Evolutionary conservation across 2,113 vertebrate species (phyloP).

Genomic region (Carassius gibelio): DNA sequence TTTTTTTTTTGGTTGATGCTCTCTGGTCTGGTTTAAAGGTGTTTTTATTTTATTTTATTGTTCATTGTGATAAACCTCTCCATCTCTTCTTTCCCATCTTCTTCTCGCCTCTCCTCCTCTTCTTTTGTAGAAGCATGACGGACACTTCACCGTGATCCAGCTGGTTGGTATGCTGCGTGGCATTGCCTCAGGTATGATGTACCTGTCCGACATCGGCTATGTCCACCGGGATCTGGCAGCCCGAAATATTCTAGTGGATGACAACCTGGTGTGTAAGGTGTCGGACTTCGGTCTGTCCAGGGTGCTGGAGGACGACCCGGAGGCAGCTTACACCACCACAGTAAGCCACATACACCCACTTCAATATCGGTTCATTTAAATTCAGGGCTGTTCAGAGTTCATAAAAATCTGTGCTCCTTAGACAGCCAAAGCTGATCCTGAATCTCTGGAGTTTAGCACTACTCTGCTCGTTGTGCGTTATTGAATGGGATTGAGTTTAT

Average conservation of each 20-base stretch:
- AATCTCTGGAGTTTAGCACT: not conserved
- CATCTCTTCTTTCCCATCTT: not conserved
- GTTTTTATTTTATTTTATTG: not conserved
- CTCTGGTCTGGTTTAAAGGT: not conserved
- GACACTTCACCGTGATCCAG: constrained; percentile 95
- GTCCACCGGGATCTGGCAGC: constrained; percentile 80
- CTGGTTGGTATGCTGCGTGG: constrained; percentile 94
- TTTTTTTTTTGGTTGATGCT: too few species aligned
- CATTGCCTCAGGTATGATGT: constrained; percentile 83
- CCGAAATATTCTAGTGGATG: constrained; percentile 94
- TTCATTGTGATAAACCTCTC: not conserved
- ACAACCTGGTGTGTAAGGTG: constrained; percentile 93
- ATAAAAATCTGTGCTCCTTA: constrained; percentile 24
- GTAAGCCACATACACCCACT: constrained; percentile 62
- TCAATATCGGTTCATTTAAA: constrained; percentile 21
- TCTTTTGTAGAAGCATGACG: constrained; percentile 86
- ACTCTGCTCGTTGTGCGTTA: not conserved
- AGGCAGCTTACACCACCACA: constrained; percentile 74
- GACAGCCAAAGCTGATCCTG: not conserved
- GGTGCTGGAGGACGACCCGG: constrained; percentile 85
- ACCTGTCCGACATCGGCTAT: constrained; percentile 80
- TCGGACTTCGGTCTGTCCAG: constrained; percentile 96
- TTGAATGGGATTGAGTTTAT: not conserved
- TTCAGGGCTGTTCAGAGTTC: constrained; percentile 12
- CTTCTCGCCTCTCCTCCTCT: not conserved